Percentiles rank a stretch among this genome's conserved stretches.
Conservation (phyloP, 2,888 invertebrate genomes). For the Callinectes sapidus region DNA sequence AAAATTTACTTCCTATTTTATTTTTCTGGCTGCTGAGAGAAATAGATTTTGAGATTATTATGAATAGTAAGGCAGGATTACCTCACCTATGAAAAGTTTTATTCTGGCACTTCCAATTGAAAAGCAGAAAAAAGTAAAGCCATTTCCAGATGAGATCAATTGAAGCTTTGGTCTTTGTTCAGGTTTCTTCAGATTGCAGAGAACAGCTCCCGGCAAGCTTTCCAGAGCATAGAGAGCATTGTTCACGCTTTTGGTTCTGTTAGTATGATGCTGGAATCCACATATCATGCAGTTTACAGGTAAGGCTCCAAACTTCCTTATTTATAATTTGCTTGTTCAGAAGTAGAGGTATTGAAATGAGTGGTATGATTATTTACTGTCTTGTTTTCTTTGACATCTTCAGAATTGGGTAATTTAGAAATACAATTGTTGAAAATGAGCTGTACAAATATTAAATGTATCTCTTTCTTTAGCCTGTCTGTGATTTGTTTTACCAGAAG, state of each 20-base stretch:
- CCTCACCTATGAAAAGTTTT: too few species aligned
- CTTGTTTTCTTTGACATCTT: too few species aligned
- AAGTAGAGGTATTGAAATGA: neutral
- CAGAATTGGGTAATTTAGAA: too few species aligned
- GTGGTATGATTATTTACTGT: neutral
- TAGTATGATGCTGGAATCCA: constrained; percentile 97
- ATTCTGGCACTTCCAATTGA: neutral
- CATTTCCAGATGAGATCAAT: neutral
- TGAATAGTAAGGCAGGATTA: too few species aligned
- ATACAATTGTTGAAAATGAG: too few species aligned
- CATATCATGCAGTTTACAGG: constrained; percentile 91
- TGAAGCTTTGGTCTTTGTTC: constrained; percentile 17
- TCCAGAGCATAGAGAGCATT: constrained; percentile 94
- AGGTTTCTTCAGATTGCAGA: constrained; percentile 90
- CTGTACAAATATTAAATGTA: neutral
- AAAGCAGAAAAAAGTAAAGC: neutral
- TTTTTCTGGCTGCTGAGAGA: too few species aligned
- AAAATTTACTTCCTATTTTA: neutral
- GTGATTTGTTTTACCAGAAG: neutral
- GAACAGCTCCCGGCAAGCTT: constrained; percentile 92
- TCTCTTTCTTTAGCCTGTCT: neutral
- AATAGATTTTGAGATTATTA: too few species aligned
- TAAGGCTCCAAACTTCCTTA: constrained; percentile 38
- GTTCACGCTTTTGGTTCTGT: constrained; percentile 94
- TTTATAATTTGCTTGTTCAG: neutral